Conservation (phyloP, 2,797 vertebrate genomes). For the Chiloscyllium punctatum region DNA sequence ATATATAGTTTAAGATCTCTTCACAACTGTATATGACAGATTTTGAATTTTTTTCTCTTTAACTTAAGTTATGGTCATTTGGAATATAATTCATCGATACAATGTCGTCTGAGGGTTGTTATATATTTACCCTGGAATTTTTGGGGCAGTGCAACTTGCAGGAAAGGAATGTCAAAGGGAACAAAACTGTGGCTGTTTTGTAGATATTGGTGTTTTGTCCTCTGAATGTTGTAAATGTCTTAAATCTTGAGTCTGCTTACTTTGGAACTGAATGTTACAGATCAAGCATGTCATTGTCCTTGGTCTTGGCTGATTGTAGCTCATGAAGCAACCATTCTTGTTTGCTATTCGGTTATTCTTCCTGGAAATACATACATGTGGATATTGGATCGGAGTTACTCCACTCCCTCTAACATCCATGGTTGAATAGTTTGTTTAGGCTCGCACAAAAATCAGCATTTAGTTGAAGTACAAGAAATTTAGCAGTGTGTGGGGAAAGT, state of each 20-base stretch:
- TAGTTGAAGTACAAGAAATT: neutral
- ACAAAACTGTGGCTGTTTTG: neutral
- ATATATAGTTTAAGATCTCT: neutral
- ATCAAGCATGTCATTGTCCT: neutral
- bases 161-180: neutral
- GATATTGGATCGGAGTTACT: neutral
- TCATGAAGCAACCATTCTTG: neutral
- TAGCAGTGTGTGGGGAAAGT: neutral
- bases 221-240: neutral
- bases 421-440: neutral
- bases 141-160: neutral
- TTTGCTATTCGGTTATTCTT: neutral
- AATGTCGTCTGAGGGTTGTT: neutral
- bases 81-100: neutral
- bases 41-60: neutral
- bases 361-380: neutral
- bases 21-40: neutral
- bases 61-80: neutral
- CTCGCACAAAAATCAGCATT: too few relatives aligned
- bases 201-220: neutral
- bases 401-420: neutral
- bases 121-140: neutral
- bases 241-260: neutral
- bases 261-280: neutral
- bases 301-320: neutral